Evolutionary conservation across 2,797 vertebrate species (phyloP), one percentile per base, ranked within the genome.

Genomic region (Gallirallus australis): DNA sequence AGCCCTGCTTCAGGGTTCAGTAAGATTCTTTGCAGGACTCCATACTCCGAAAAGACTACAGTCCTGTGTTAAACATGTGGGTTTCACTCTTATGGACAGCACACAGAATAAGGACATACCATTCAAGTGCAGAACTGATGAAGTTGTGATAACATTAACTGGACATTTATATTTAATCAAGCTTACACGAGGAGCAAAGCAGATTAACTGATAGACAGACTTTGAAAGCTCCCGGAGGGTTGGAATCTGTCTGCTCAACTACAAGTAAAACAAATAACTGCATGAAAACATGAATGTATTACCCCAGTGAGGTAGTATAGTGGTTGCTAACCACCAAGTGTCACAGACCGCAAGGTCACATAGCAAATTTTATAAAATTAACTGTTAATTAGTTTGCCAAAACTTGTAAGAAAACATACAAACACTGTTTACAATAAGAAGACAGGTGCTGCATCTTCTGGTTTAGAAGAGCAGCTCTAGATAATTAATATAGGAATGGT

Each of bases 261-360:
- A 68, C 12, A 87, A 80, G 35, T 53, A 87, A 89, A 96, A 91
- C 42, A 93, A 92, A 23, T 69, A 95, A 89, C 52, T 87, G 45
- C 25, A 91, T 61, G 87, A 80, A 92, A 89, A 77, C 19, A 86
- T 12, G 1, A 77, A 85, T 96, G 92, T 92, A 83, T 61, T 78
- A 88, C 35, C 25, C 48, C 56, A 80, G 6, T 5, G 37, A 92
- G 61, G 76, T 23, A 72, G n/a, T 35, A 52, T 1, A 0, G 33
- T 80, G 40, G 30, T 64, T 94, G 27, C 40, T 91, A 90, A 92
- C 53, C 69, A 94, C n/a, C 23, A 78, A n/a, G 31, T 72, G 50
- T 28, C 39, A 86, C 23, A 54, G 76, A 93, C 83, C 14, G 17
- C 39, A 76, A 89, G 39, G 65, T 75, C 59, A 92, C 20, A 25